Evolutionary conservation across 1,140 invertebrate genomes (phyloP), one percentile per base, ranked within the genome.

Genomic region (Chrysomallon squamiferum): DNA sequence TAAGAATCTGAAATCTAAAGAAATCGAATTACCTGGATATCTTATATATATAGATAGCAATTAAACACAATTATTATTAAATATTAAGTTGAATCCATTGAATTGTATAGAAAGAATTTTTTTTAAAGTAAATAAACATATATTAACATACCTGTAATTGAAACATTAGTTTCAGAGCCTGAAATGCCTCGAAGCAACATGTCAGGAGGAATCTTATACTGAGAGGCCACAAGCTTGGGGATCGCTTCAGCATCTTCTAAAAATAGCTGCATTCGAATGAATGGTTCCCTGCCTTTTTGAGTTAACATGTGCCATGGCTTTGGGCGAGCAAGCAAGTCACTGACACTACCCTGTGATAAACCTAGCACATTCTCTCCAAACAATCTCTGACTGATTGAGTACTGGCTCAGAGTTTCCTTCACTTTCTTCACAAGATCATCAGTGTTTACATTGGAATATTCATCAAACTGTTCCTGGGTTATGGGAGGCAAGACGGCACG

Each of bases 231-330:
- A 65, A 98, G 85, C 83, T 97, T 97, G 82, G 97, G 95, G 2
- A 98, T 95, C 3, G 96, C 95, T 77, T 98, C 96, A 69, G 97
- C 94, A 82, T 99, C 96, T 69, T 94, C 94, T 1, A 98, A 87
- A 94, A 97, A 99, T 9, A 97, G 85, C 84, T 98, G 95, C 96
- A 99, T 99, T 50, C 96, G 89, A 63, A 99, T 97, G 86, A 98
- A 99, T 0, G 97, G 97, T 84, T 99, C 96, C 25, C 97, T 88
- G 0, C 96, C 96, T 85, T 99, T 99, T 82, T 98, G 97, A 67
- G 95, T 97, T 3, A 99, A 89, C 95, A 98, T 98, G 81, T 97
- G 95, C 97, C 97, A 99, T 0, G 96, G 96, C 80, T 98, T 98
- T 1, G 97, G 97, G 83, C 98, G 96, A 58, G 95, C 97, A 0